Percentiles rank a stretch among this genome's conserved stretches.
These are phyloP conservation scores for Trachops cirrhosus DNA, from an alignment of 2,797 vertebrate species.

Conservation along the genomic window DNA sequence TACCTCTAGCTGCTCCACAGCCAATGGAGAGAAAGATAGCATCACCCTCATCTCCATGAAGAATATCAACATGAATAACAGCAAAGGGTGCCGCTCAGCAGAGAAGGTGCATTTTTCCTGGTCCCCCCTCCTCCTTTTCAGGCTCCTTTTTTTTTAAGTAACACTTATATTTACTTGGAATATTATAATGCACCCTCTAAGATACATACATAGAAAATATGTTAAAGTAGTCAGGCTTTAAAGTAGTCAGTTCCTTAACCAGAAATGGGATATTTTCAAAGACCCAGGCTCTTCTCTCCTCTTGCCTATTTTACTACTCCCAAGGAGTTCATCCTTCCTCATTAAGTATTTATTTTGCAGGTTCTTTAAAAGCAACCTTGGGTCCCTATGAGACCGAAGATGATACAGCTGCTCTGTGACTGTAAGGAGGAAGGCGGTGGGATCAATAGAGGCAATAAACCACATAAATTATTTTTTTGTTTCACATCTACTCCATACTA, in stretches of 20 bases:
- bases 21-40: constrained; percentile 79
- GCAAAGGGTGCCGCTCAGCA: constrained; percentile 67
- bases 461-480: constrained; percentile 65
- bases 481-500: constrained; percentile 19
- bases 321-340: not conserved
- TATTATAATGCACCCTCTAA: no score
- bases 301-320: not conserved
- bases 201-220: no score
- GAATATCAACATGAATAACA: constrained; percentile 84
- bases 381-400: not conserved
- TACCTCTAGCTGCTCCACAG: constrained; percentile 74
- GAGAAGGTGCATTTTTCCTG: constrained; percentile 78
- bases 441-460: not conserved
- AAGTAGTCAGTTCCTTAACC: not conserved
- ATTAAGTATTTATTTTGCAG: constrained; percentile 53
- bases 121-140: not conserved
- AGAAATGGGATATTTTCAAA: not conserved
- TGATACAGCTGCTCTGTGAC: constrained; percentile 19
- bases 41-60: constrained; percentile 87
- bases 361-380: constrained; percentile 64
- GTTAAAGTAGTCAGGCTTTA: not conserved
- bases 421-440: constrained; percentile 13
- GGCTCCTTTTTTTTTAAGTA: no score
- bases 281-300: not conserved
- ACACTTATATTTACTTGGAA: no score